Base-by-base conservation (phyloP, 2,888 invertebrate genomes). In the Clepsis dumicolana region DNA sequence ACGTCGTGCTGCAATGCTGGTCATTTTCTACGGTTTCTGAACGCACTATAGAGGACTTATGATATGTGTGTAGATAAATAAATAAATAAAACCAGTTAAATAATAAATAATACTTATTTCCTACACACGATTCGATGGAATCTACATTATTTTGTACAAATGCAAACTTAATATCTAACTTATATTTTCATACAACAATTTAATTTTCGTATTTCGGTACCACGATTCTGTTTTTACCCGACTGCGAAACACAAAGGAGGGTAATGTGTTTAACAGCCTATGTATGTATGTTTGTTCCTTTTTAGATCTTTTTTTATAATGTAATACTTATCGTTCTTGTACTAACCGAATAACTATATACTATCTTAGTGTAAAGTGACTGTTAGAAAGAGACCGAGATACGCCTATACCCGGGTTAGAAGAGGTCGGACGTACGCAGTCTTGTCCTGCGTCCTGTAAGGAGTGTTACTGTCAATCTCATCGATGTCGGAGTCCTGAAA, bases 401-500 rank as follows among this genome's bases (percentile, higher is more conserved):
- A 67, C 60, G 64, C 18, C 48, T 76, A 80, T 61, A 78, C 80
- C 73, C 80, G 74, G 56, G 81, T 77, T 38, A 80, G 72, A 66
- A 75, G 72, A 10, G 83, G 83, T 44, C 77, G 77, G 68, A 60
- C 64, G 52, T 75, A 76, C 32, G 77, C 54, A 4, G 79, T 60
- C 16, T 56, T 71, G 57, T 89, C 87, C 52, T 91, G 90, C 0
- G 80, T 89, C 65, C 84, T 79, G 81, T 91, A 92, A 0, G 92
- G 92, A 0, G 85, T 75, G 62, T 83, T 82, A 14, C 83, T 71
- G 4, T 83, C 81, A 2, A 80, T 65, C 35, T 81, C 82, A 0
- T 87, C 88, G 0, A 81, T 72, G 7, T 90, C 90, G 0, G 77
- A 67, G 35, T 90, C 90, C 91, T 91, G 84, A 5, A 78, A 77